Evolutionary conservation across 2,888 invertebrate genomes (phyloP), one percentile per base, ranked within the genome.

Genomic region (Teleiodes luculella): DNA sequence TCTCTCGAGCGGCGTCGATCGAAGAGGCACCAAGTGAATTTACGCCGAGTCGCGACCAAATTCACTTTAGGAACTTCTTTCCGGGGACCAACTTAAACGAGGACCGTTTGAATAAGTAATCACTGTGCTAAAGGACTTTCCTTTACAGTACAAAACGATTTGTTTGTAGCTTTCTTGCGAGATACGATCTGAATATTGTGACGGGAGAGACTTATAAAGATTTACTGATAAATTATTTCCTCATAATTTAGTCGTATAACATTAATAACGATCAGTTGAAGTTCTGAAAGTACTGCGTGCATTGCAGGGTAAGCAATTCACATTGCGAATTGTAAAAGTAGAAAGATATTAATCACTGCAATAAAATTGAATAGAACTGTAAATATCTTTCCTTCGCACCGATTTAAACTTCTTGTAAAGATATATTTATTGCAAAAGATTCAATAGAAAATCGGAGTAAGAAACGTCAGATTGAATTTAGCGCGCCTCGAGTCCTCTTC

Each of bases 21-120:
- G 73, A 66, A 66, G 65, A 70, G 65, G 64, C 67, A 70, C 62
- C 62, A 68, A 78, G 73, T 72, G 70, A 74, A 70, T 76, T 77
- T 73, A 70, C 67, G 61, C 61, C 60, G 68, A 77, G 66, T 78
- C 77, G 63, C 63, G 67, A 59, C 56, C 58, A 66, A 67, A 65
- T 73, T 74, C 65, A 65, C 62, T 70, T 68, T 64, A 60, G 13
- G 55, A 62, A 62, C 62, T 66, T 65, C 63, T 64, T 66, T 62
- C 57, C 62, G 59, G 63, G 58, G 64, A 65, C 59, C 56, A 60
- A 61, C 61, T 61, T 64, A 62, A 63, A 61, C 60, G 60, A 56
- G 58, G 57, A 61, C 63, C 62, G 62, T 65, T 65, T 65, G 58
- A 67, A 65, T 64, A 64, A 63, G 60, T 65, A 67, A 64, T 62